A percentile compares a stretch with the other conserved stretches of the same genome.
phyloP scores from a whole-genome alignment of 2,113 vertebrate genomes.

The Sylvietta virens region DNA sequence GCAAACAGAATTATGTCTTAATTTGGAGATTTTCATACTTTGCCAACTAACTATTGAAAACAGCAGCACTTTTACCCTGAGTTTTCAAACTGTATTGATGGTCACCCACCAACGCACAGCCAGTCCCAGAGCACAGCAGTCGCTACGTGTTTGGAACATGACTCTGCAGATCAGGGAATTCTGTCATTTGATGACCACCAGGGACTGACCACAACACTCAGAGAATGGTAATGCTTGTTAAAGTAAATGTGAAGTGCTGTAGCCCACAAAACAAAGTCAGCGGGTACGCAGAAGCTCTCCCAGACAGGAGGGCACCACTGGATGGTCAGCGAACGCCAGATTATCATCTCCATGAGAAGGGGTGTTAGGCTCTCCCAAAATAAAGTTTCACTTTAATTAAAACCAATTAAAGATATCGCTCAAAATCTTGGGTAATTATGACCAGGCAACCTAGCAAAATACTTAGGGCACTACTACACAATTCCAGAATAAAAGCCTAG shows the following conservation, averaged over 20 bases:
- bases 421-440: slow-evolving; percentile 40
- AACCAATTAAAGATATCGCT: slow-evolving; percentile 53
- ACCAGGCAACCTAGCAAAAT: slow-evolving; percentile 42
- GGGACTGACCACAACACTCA: neutral
- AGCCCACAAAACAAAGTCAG: slow-evolving; percentile 47
- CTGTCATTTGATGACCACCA: neutral
- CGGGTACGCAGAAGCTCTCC: slow-evolving; percentile 26
- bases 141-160: neutral
- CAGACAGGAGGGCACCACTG: slow-evolving; percentile 62
- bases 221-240: neutral
- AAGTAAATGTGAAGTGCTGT: neutral
- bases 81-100: neutral
- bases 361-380: slow-evolving; percentile 54
- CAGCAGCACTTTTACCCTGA: neutral
- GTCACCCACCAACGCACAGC: neutral
- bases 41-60: neutral
- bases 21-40: neutral
- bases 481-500: slow-evolving; percentile 43
- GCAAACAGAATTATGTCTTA: neutral
- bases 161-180: neutral
- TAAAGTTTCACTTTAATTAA: slow-evolving; percentile 61
- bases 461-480: slow-evolving; percentile 17
- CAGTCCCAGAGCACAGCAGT: neutral
- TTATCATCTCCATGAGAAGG: slow-evolving; percentile 48
- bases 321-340: slow-evolving; percentile 56